Evolutionary conservation across 1,140 invertebrate genomes (phyloP), one percentile per base, ranked within the genome.

Genomic region (Trissolcus basalis): DNA sequence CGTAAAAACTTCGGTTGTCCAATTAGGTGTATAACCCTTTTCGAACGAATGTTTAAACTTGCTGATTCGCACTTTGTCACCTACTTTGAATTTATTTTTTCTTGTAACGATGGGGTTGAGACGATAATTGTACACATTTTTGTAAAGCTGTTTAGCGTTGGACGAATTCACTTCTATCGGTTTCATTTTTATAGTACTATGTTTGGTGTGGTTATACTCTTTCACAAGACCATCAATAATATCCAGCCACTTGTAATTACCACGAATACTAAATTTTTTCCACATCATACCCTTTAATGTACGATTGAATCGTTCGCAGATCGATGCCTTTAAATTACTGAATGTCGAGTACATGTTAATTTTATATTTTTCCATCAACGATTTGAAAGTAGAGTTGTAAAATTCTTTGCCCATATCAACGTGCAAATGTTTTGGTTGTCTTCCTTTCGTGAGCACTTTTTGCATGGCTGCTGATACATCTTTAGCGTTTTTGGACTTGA

Each of bases 121-220:
- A 1, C 1, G 2, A n/a, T n/a, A n/a, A 9, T 1, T 4, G 9
- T 39, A 39, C 2, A 39, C 36, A 9, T 9, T 3, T 11, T 9
- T n/a, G 9, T 4, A 39, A 4, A 39, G 1, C 3, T 39, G 1
- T 39, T 39, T 39, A 9, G 36, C 2, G n/a, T 44, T 44, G 3
- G 11, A 8, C 2, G n/a, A 13, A 1, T 1, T 12, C 3, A 85
- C 80, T 41, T 82, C 55, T 36, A 8, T 53, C 43, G 85, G 86
- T 48, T 74, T 69, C 63, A 81, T 83, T 59, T 79, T 72, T 7
- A 86, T 87, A n/a, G 79, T 85, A 14, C 75, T 10, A 47, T 72
- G 54, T 13, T 41, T 50, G 4, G 45, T 65, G 39, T 61, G 33
- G 11, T 61, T 68, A 15, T 72, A 58, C n/a, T 16, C 16, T 4